phyloP scores from a whole-genome alignment of 2,113 vertebrate species.

The Erythrocercus mccallii region DNA sequence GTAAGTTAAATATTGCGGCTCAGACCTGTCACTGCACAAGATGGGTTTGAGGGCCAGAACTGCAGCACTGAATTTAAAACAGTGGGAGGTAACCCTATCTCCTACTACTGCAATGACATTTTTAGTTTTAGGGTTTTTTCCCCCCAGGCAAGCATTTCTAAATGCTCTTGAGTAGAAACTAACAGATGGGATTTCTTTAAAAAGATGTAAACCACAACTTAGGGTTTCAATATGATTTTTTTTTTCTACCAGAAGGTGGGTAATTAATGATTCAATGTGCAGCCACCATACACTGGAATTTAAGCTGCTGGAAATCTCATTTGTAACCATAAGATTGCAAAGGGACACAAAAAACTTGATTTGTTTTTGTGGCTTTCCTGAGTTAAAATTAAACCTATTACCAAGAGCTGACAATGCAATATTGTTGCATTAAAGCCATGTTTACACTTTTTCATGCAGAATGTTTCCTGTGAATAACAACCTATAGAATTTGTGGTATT shows the following conservation, averaged over 20 bases:
- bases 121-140: conserved; percentile 31
- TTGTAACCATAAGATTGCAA: conserved; percentile 69
- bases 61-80: conserved; percentile 35
- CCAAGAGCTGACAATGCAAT: conserved; percentile 50
- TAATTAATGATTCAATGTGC: conserved; percentile 73
- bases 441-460: conserved; percentile 51
- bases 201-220: conserved; percentile 49
- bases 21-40: not conserved
- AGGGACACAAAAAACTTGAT: conserved; percentile 62
- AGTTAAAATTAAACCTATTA: conserved; percentile 71
- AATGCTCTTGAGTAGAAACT: conserved; percentile 60
- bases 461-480: conserved; percentile 58
- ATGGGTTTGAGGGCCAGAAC: not conserved
- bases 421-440: conserved; percentile 40
- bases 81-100: conserved; percentile 18
- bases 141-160: conserved; percentile 48
- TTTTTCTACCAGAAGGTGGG: conserved; percentile 5
- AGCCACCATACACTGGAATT: conserved; percentile 54
- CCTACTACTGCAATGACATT: not conserved
- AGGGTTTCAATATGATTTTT: conserved; percentile 29
- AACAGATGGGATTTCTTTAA: conserved; percentile 71
- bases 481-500: conserved; percentile 36
- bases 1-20: not conserved
- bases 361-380: conserved; percentile 63
- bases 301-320: conserved; percentile 69